Percentiles rank a stretch among this genome's conserved stretches.
phyloP scores from a whole-genome alignment of 2,113 vertebrate genomes.

The Dendrocopos noguchii region DNA sequence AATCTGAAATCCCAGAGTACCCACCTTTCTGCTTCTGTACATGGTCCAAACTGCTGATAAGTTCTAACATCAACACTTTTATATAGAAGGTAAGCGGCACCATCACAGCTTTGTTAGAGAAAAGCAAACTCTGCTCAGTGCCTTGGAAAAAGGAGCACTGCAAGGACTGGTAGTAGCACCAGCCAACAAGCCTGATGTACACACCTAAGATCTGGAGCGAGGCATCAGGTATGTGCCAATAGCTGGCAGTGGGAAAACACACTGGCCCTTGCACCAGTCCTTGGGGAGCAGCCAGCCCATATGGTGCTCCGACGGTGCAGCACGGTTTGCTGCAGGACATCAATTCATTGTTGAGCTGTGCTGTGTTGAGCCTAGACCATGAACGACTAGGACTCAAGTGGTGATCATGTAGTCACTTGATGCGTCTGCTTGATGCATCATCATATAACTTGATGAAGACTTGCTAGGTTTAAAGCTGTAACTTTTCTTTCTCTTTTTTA shows the following conservation, averaged over 20 bases:
- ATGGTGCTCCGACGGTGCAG: fast-evolving
- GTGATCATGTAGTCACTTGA: background rate
- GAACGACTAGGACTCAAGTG: background rate
- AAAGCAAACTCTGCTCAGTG: background rate
- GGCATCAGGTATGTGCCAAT: background rate
- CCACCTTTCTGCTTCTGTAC: background rate
- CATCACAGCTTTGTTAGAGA: background rate
- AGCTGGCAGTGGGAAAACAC: background rate
- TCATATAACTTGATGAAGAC: background rate
- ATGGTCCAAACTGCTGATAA: fast-evolving
- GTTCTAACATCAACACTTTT: background rate
- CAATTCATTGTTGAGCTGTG: fast-evolving
- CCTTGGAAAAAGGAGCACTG: background rate
- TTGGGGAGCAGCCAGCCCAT: background rate
- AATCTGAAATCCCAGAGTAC: background rate
- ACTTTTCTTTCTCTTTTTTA: background rate
- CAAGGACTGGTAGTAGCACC: background rate
- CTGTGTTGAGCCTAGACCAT: background rate
- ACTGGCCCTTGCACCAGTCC: background rate
- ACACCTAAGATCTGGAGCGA: background rate
- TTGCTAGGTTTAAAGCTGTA: background rate
- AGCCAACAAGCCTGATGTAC: background rate
- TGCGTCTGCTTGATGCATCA: background rate
- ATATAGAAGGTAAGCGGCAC: background rate
- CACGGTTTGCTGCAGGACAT: background rate